Base-by-base conservation (phyloP, 2,113 vertebrate species). In the Mirza zaza region DNA sequence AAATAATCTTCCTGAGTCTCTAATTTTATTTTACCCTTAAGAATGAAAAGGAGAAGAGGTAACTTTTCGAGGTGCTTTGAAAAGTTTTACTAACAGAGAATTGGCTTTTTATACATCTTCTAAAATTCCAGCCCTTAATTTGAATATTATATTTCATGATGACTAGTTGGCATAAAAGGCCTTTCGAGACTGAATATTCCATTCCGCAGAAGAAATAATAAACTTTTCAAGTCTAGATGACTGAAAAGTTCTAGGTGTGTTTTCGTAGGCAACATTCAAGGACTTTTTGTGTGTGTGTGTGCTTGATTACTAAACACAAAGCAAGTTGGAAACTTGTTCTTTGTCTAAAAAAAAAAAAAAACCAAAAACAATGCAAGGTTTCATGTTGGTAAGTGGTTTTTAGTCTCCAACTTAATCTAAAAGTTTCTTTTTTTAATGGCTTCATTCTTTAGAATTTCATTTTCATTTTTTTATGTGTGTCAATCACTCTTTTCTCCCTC, bases 351-450 rank as follows among this genome's bases (percentile, higher is more conserved):
- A 45, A 42, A 42, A 42, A 42, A 6, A 45, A 45, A 45, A 45
- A 77, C 27, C 15, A 68, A 94, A 70, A 71, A 34, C 23, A 95
- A 39, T 52, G 4, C 39, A 87, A 17, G 13, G 23, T 73, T 61
- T 97, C 75, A 61, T 89, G 52, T 45, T 89, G 75, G 34, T 32
- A 63, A 57, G 42, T 86, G 23, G 29, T 85, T 93, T 94, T 85
- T 65, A 77, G 59, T 87, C 55, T 92, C 75, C 25, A 42, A 50
- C 17, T 94, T 63, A 63, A 34, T 81, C 34, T 65, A 57, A 50
- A 75, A 34, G 5, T 88, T 88, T 91, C 9, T 3, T 87, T 52
- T 52, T 73, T 48, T 55, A 48, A 48, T 65, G 76, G 23, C 15
- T 77, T 86, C 36, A 71, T 29, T 65, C 20, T 59, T 96, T 89